Conservation (phyloP, 2,113 vertebrate species). For the Nicator chloris region DNA sequence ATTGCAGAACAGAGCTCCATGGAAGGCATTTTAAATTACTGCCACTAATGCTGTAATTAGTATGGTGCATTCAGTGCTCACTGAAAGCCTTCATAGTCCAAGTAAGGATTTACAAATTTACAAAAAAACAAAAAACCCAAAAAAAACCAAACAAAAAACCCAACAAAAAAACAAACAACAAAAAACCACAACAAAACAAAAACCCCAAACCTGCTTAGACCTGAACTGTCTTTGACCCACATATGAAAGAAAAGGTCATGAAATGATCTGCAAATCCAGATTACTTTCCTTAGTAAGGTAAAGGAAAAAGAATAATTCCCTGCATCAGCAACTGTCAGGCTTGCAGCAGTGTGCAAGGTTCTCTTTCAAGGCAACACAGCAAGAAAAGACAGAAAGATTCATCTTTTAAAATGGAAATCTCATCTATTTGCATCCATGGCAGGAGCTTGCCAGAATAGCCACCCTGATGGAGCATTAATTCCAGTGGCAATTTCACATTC, state of each 20-base stretch:
- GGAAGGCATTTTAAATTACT: neutral
- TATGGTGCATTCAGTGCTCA: neutral
- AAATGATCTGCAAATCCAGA: neutral
- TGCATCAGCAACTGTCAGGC: neutral
- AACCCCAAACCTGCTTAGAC: neutral
- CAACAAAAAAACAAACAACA: neutral
- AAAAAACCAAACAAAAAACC: neutral
- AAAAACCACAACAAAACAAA: neutral
- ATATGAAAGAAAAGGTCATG: neutral
- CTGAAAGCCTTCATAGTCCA: neutral
- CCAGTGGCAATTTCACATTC: neutral
- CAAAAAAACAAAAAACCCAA: neutral
- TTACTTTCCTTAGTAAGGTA: neutral
- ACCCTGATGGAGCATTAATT: neutral
- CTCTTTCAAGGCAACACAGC: neutral
- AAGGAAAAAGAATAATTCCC: neutral
- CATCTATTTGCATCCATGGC: neutral
- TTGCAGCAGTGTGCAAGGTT: neutral
- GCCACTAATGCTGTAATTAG: neutral
- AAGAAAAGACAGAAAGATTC: neutral
- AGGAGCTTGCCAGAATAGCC: neutral
- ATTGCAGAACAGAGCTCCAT: neutral
- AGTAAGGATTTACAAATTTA: neutral
- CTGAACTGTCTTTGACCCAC: neutral
- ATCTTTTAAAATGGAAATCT: neutral